Percentiles rank a stretch among this genome's conserved stretches.
phyloP scores from a whole-genome alignment of 2,888 invertebrate species.

The Xestia xanthographa region DNA sequence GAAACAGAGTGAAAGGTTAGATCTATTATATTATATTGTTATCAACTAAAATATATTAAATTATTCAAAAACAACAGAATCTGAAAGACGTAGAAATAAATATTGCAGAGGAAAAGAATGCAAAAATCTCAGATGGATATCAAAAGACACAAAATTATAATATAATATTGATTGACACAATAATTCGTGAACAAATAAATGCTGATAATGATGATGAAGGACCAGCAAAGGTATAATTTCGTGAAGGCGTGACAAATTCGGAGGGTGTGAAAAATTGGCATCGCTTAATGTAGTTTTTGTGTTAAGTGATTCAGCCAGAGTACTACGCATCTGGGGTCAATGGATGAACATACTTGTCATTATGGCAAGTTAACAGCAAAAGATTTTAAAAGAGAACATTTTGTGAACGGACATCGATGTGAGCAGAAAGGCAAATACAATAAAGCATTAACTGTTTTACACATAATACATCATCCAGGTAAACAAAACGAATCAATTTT shows the following conservation, averaged over 20 bases:
- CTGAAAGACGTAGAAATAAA: not conserved
- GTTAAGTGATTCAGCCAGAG: constrained; percentile 52
- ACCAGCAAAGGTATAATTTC: constrained; percentile 55
- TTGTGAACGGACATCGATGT: not conserved
- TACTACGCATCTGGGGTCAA: constrained; percentile 32
- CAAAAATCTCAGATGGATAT: not conserved
- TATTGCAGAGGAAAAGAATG: not conserved
- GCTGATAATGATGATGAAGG: constrained; percentile 56
- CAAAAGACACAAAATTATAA: not conserved
- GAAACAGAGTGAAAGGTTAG: not conserved
- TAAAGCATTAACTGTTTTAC: not conserved
- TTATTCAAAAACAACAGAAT: not conserved
- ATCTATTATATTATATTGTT: not conserved
- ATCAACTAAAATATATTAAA: not conserved
- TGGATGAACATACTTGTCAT: constrained; percentile 37
- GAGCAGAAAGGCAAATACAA: not conserved
- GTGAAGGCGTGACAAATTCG: constrained; percentile 56
- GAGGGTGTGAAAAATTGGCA: constrained; percentile 53
- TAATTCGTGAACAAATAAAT: constrained; percentile 39
- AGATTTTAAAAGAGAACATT: not conserved
- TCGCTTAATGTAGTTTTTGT: constrained; percentile 63
- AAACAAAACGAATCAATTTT: constrained; percentile 9
- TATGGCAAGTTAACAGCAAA: constrained; percentile 15
- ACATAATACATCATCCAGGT: not conserved
- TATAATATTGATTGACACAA: constrained; percentile 35